phyloP scores from a whole-genome alignment of 2,797 vertebrate genomes.

The Sebastes taczanowskii region DNA sequence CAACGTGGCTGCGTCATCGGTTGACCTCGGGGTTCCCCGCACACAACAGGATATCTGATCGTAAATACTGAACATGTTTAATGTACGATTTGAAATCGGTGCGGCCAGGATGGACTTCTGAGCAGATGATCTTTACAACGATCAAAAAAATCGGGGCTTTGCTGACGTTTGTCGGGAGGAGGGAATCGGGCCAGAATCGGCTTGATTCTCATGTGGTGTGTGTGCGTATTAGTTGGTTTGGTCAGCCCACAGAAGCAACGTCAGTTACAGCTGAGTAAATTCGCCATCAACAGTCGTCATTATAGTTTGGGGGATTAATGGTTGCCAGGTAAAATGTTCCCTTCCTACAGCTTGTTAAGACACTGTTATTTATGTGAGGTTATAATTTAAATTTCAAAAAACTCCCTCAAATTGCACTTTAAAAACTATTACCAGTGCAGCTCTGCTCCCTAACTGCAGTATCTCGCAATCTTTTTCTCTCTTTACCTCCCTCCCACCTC shows the following conservation, averaged over 20 bases:
- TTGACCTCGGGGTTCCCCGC: too few relatives aligned
- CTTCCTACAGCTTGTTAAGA: background rate
- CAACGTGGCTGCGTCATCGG: too few relatives aligned
- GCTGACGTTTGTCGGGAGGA: too few relatives aligned
- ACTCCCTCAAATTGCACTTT: background rate
- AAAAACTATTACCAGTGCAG: background rate
- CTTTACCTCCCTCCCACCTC: conserved; percentile 9
- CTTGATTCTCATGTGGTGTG: fast-evolving
- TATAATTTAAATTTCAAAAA: background rate
- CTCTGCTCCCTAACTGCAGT: background rate
- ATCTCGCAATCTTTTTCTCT: conserved; percentile 34
- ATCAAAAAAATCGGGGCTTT: too few relatives aligned
- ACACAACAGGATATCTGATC: too few relatives aligned
- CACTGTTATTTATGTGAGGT: background rate
- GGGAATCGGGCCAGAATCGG: too few relatives aligned
- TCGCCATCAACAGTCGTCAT: background rate
- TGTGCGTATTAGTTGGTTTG: background rate
- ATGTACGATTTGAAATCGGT: too few relatives aligned
- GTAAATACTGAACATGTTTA: too few relatives aligned
- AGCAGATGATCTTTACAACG: too few relatives aligned
- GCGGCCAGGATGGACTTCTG: fast-evolving
- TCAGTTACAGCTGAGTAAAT: background rate
- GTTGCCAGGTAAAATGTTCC: background rate
- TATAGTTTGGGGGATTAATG: background rate
- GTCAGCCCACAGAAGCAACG: background rate